These are phyloP conservation scores for Gallinago stenura DNA, from an alignment of 2,797 vertebrate genomes.

Conservation along the genomic window DNA sequence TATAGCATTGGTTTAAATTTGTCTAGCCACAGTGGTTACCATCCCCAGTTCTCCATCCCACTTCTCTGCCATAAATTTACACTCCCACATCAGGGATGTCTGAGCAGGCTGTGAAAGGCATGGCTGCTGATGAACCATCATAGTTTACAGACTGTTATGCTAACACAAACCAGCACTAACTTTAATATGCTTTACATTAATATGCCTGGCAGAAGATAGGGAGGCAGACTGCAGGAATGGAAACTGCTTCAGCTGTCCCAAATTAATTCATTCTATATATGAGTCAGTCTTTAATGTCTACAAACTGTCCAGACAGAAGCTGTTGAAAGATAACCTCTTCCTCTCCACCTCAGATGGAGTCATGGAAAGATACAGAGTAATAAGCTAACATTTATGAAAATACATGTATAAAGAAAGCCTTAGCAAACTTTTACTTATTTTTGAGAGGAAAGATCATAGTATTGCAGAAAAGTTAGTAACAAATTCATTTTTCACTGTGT, in stretches of 20 bases:
- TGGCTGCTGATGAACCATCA: slow-evolving; percentile 13
- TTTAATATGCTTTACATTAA: slow-evolving; percentile 48
- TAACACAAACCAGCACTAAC: slow-evolving; percentile 40
- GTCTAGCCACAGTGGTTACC: slow-evolving; percentile 25
- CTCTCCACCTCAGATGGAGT: background rate
- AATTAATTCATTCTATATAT: slow-evolving; percentile 23
- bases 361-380: background rate
- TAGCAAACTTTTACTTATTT: background rate
- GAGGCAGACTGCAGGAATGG: slow-evolving; percentile 9
- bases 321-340: background rate
- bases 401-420: background rate
- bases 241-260: slow-evolving; percentile 27
- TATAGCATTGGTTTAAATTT: slow-evolving; percentile 14
- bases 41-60: background rate
- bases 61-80: slow-evolving; percentile 50
- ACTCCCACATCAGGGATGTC: slow-evolving; percentile 34
- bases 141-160: slow-evolving; percentile 24
- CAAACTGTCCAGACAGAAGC: background rate
- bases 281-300: slow-evolving; percentile 26
- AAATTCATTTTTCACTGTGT: background rate
- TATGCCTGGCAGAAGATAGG: slow-evolving; percentile 15
- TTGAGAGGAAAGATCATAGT: background rate
- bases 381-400: background rate
- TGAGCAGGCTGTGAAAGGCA: slow-evolving; percentile 34
- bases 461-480: background rate